Evolutionary conservation across 1,140 invertebrate species (phyloP).

Genomic region (Drosophila setifemur): DNA sequence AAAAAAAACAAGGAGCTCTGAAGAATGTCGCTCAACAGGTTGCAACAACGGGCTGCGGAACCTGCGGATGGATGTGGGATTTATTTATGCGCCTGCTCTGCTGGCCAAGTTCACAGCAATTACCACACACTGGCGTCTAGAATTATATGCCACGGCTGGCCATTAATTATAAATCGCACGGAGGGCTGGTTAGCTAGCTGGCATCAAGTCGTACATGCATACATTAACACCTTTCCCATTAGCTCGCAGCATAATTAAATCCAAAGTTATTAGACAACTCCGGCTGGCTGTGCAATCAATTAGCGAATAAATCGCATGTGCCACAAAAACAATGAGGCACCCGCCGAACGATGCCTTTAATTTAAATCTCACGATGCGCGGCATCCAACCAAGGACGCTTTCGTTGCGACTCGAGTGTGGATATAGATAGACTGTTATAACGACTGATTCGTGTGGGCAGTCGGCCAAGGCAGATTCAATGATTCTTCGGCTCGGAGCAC

Average conservation of each 20-base stretch:
- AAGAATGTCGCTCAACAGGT: constrained; percentile 62
- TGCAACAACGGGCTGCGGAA: constrained; percentile 15
- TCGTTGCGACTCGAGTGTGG: constrained; percentile 41
- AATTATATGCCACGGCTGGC: constrained; percentile 45
- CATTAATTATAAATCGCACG: constrained; percentile 57
- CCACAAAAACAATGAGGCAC: constrained; percentile 52
- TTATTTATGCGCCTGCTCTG: constrained; percentile 27
- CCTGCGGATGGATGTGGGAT: constrained; percentile 16
- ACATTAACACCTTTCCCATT: constrained; percentile 75
- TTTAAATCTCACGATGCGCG: constrained; percentile 65
- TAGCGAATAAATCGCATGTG: constrained; percentile 51
- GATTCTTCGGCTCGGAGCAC: constrained; percentile 31
- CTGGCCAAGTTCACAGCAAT: constrained; percentile 70
- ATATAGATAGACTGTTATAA: constrained; percentile 18
- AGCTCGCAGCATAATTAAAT: constrained; percentile 72
- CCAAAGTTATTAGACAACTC: constrained; percentile 73
- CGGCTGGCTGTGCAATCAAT: constrained; percentile 77
- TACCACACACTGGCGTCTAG: constrained; percentile 65
- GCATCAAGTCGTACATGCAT: constrained; percentile 21
- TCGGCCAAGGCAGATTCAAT: constrained; percentile 34
- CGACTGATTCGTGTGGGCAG: constrained; percentile 43
- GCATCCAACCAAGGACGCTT: constrained; percentile 64
- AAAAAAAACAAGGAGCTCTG: constrained; percentile 18
- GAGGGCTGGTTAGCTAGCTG: neutral
- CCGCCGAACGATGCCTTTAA: constrained; percentile 51